A percentile compares a stretch with the other conserved stretches of the same genome.
Conservation (phyloP, 2,113 vertebrate species). For the Barbus barbus region DNA sequence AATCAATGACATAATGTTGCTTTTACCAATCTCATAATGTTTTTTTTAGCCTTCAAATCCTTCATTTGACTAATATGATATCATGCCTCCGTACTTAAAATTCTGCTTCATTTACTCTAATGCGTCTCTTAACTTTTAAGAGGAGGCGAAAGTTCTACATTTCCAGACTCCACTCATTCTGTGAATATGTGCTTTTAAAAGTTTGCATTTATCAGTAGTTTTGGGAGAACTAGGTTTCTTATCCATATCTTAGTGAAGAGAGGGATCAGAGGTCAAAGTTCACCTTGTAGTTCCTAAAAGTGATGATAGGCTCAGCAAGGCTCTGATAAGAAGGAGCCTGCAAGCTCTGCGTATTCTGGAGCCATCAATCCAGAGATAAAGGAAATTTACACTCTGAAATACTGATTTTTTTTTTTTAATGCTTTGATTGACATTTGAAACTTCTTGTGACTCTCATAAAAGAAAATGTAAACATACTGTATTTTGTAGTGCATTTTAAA, state of each 20-base stretch:
- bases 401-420: too few relatives aligned
- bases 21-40: conserved; percentile 52
- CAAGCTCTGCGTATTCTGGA: conserved; percentile 48
- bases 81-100: neutral
- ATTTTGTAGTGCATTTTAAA: neutral
- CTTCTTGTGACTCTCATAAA: too few relatives aligned
- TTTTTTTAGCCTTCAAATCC: conserved; percentile 4
- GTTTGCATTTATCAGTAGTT: conserved; percentile 50
- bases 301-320: conserved; percentile 55
- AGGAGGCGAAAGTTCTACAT: neutral
- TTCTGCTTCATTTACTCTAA: neutral
- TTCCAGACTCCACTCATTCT: neutral
- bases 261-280: conserved; percentile 54
- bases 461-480: neutral
- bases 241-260: conserved; percentile 53
- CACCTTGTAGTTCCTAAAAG: conserved; percentile 59
- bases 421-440: neutral
- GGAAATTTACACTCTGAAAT: conserved; percentile 16
- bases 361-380: conserved; percentile 43
- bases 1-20: conserved; percentile 55
- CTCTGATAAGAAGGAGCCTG: conserved; percentile 59
- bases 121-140: neutral
- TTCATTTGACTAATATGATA: neutral
- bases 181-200: conserved; percentile 32
- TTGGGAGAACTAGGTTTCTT: conserved; percentile 45